Percentiles rank a stretch among this genome's conserved stretches.
These are phyloP conservation scores for Nyctibius grandis DNA, from an alignment of 2,797 vertebrate genomes.

Conservation along the genomic window DNA sequence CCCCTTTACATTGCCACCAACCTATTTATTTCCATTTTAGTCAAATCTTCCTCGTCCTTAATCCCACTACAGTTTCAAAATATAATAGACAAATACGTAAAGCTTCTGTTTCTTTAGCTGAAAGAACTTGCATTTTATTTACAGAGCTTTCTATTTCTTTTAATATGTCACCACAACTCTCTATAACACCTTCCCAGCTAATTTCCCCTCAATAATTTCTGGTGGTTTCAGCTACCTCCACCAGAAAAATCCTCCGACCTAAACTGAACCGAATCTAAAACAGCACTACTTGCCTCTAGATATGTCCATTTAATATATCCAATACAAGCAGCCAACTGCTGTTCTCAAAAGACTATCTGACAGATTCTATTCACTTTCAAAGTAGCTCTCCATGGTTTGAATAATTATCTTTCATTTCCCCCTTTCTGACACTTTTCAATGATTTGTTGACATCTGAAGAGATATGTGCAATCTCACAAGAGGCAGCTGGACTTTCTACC, in stretches of 20 bases:
- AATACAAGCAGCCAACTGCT: constrained; percentile 72
- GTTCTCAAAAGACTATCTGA: constrained; percentile 77
- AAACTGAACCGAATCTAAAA: constrained; percentile 46
- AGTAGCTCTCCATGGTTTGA: constrained; percentile 73
- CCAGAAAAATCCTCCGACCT: constrained; percentile 24
- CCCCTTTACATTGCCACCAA: neutral
- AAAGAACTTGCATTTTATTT: neutral
- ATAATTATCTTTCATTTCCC: constrained; percentile 78
- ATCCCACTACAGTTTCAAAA: neutral
- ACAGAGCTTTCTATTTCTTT: neutral
- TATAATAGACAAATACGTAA: neutral
- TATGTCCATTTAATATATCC: constrained; percentile 74
- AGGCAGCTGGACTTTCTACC: constrained; percentile 76
- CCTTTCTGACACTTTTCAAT: constrained; percentile 75
- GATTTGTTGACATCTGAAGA: constrained; percentile 79
- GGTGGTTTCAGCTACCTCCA: neutral
- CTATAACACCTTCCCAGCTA: neutral
- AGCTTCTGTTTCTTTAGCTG: neutral
- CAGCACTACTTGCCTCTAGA: constrained; percentile 62
- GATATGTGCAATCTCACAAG: constrained; percentile 71
- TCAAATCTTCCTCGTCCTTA: neutral
- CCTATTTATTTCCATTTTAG: neutral
- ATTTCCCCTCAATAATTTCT: constrained; percentile 28
- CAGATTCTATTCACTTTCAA: constrained; percentile 80
- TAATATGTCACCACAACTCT: neutral